Evolutionary conservation across 2,113 vertebrate species (phyloP).

Genomic region (Steatornis caripensis): DNA sequence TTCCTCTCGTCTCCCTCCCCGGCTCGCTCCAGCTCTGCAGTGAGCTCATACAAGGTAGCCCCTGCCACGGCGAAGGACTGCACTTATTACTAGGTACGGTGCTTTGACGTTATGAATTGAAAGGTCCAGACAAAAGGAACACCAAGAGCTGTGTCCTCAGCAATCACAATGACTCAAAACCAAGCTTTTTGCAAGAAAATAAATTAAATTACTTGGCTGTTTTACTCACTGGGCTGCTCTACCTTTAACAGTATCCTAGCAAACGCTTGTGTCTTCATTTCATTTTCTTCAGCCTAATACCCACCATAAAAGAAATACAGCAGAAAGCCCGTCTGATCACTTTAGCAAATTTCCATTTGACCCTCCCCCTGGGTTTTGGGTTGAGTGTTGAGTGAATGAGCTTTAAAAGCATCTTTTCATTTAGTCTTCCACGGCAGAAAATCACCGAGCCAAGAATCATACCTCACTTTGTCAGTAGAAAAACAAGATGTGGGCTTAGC

Average conservation of each 20-base stretch:
- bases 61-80: neutral
- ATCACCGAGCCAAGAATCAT: constrained; percentile 1
- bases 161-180: neutral
- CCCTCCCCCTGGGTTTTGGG: constrained; percentile 27
- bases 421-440: constrained; percentile 12
- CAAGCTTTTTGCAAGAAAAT: neutral
- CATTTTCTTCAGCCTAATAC: neutral
- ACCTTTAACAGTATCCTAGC: neutral
- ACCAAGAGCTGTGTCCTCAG: neutral
- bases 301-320: neutral
- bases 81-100: neutral
- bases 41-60: neutral
- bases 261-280: neutral
- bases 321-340: neutral
- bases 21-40: neutral
- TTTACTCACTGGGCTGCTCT: neutral
- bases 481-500: constrained; percentile 61
- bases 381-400: constrained; percentile 51
- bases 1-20: neutral
- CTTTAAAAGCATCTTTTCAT: constrained; percentile 63
- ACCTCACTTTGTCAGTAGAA: constrained; percentile 58
- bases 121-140: neutral
- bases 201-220: neutral
- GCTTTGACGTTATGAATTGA: neutral
- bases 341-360: neutral